Conservation (phyloP, 2,113 vertebrate genomes). For the Indicator indicator region DNA sequence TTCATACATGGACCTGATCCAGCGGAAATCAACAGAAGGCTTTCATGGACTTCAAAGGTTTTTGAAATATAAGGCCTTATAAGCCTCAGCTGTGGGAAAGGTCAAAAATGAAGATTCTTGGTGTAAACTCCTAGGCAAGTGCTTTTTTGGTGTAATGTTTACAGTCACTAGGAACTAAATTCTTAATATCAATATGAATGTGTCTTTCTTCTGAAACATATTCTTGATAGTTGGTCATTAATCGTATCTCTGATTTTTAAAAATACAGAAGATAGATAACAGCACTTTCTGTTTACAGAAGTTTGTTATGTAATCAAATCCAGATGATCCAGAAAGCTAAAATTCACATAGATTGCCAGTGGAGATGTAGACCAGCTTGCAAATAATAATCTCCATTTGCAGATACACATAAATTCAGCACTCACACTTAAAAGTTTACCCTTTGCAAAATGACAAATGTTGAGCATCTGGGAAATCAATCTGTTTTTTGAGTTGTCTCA, state of each 20-base stretch:
- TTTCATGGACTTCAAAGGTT: constrained; percentile 49
- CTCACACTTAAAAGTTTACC: background rate
- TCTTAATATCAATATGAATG: background rate
- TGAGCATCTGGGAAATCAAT: background rate
- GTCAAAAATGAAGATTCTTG: constrained; percentile 18
- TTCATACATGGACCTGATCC: background rate
- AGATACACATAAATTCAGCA: background rate
- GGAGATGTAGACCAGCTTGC: background rate
- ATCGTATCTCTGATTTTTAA: background rate
- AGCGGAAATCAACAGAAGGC: constrained; percentile 40
- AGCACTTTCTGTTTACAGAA: background rate
- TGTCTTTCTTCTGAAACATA: background rate
- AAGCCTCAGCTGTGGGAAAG: background rate
- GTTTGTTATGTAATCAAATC: background rate
- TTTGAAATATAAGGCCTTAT: constrained; percentile 24
- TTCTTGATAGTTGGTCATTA: background rate
- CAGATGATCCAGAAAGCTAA: background rate
- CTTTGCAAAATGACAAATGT: background rate
- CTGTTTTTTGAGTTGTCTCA: background rate
- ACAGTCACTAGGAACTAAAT: background rate
- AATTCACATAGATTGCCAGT: background rate
- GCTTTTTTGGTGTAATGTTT: background rate
- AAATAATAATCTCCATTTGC: background rate
- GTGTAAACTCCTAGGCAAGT: background rate
- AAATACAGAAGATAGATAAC: background rate